Evolutionary conservation across 1,140 invertebrate genomes (phyloP), one percentile per base, ranked within the genome.

Genomic region (Hylaeus volcanicus): DNA sequence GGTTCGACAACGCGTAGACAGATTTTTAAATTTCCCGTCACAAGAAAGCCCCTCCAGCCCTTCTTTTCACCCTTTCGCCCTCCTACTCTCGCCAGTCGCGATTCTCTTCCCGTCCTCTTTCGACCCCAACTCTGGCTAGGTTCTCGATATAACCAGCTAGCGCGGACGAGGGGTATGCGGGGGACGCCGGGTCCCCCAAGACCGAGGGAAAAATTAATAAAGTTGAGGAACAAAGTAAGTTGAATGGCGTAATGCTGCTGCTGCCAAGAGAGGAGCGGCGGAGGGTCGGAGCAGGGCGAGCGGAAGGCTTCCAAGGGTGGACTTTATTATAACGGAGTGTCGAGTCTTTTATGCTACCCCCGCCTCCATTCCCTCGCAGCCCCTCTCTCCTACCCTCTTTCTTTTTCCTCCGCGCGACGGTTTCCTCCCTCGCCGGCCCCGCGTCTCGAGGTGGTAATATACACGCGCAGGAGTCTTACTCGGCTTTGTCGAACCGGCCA

Each of bases 161-260:
- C 74, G 77, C 68, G 79, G 81, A 65, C 60, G 78, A 77, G 81
- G 88, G 79, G 66, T 71, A 65, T 61, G 74, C 55, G 79, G 43
- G 79, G 63, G 61, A 65, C 55, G 66, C 41, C 58, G 70, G 65
- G 74, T 91, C 89, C 90, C 91, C 91, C 87, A 91, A 92, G 90
- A 92, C 89, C 89, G 85, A 92, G 91, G 92, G 90, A 93, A 93
- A 93, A 93, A 93, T 93, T 93, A 93, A 93, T 93, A 93, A 93
- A 93, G 92, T 93, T 93, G 90, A 93, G 92, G 92, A 93, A 93
- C 93, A 93, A 93, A 93, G 93, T 93, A 93, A 93, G 91, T 93
- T 93, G 92, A 89, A 90, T 91, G 90, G 89, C 90, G 91, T 93
- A 93, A 93, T 92, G 91, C 91, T 90, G 81, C 84, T 84, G 85